Base-by-base conservation (phyloP, 2,113 vertebrate genomes). In the Scortum barcoo region DNA sequence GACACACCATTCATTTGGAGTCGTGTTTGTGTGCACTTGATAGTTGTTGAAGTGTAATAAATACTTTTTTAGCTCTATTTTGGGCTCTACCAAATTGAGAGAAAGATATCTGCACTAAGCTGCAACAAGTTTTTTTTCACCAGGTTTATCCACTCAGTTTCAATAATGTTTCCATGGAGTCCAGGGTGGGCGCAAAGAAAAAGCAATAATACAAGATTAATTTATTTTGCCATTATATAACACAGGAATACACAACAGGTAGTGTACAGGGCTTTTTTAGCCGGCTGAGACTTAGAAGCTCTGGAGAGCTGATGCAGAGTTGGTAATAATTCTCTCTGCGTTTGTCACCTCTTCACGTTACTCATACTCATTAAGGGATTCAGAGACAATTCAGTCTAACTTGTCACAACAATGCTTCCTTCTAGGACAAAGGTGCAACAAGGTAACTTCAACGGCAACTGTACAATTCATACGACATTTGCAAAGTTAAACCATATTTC, bases 401-500 rank as follows among this genome's bases (percentile, higher is more conserved):
- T 10, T 44, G 33, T 36, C 6, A 36, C 3, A 36, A 36, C 33
- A 2, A 17, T 38, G n/a, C 13, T 19, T 46, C 44, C 42, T 67
- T 30, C 19, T 51, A 26, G 60, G 30, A 38, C 9, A 75, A 40
- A 51, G 16, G 10, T 24, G 30, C 20, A 1, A 40, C 20, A 1
- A 44, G 13, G 42, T 14, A 44, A 11, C 13, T 42, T 70, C 2
- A 56, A 2, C 30, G 19, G 4, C 7, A 57, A 26, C n/a, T 51
- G 20, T n/a, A 38, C 10, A 28, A 6, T 28, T 3, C 56, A 57
- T 40, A 14, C 61, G 60, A 40, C 38, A 56, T 24, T 58, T 71
- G 51, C 60, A 36, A 19, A 66, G 54, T 72, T 36, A 9, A 76
- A 40, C 4, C 4, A 48, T 20, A 40, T 69, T 67, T 75, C 54